phyloP scores from a whole-genome alignment of 2,888 invertebrate genomes.

The Brenthis ino region DNA sequence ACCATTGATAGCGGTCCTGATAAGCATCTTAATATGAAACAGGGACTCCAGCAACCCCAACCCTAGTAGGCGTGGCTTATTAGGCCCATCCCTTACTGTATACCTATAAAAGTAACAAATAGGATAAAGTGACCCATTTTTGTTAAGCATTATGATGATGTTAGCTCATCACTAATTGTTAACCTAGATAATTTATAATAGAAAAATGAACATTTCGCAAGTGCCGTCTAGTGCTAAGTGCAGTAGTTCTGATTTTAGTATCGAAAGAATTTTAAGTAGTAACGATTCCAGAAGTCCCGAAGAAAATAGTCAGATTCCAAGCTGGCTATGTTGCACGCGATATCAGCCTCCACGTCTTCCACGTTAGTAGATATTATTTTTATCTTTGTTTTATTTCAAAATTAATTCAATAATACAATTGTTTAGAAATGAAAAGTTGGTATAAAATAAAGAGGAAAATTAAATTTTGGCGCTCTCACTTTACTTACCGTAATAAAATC shows the following conservation, averaged over 20 bases:
- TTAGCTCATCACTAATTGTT: background rate
- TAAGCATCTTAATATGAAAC: constrained; percentile 51
- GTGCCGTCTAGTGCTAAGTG: constrained; percentile 63
- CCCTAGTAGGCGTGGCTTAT: constrained; percentile 53
- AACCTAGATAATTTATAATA: constrained; percentile 30
- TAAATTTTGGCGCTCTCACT: too few species aligned
- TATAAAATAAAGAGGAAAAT: too few species aligned
- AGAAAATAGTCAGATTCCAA: constrained; percentile 52
- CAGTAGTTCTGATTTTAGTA: constrained; percentile 80
- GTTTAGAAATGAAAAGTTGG: too few species aligned
- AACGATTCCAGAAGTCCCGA: constrained; percentile 59
- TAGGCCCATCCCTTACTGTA: constrained; percentile 48
- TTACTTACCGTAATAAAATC: too few species aligned
- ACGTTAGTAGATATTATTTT: constrained; percentile 71
- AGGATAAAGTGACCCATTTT: constrained; percentile 11
- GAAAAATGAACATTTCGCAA: constrained; percentile 63
- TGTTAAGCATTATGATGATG: background rate
- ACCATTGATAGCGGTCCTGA: constrained; percentile 56
- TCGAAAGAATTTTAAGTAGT: constrained; percentile 83
- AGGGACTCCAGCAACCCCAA: constrained; percentile 38
- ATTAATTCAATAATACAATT: too few species aligned
- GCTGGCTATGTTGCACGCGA: constrained; percentile 88
- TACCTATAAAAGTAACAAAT: constrained; percentile 46
- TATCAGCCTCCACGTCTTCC: constrained; percentile 88
- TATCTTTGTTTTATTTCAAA: too few species aligned